Conservation (phyloP, 2,888 invertebrate species). For the Drosophila subsilvestris region DNA sequence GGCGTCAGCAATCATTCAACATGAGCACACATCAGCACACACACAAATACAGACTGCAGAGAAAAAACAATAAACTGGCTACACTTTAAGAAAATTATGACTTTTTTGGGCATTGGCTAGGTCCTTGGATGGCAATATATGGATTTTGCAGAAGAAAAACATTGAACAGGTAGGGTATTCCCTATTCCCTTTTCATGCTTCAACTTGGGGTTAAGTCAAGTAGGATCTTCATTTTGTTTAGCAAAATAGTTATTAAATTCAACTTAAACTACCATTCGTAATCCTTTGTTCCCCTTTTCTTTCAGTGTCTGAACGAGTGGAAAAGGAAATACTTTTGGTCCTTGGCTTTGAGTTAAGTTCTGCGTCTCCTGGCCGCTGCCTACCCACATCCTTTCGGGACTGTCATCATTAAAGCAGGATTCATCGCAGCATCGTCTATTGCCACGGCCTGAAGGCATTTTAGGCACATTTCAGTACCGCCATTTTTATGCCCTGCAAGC, state of each 20-base stretch:
- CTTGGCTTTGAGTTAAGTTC: slow-evolving; percentile 35
- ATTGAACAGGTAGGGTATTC: too few species aligned
- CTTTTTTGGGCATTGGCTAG: too few species aligned
- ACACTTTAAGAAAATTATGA: neutral
- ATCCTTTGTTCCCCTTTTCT: neutral
- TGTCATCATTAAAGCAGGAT: slow-evolving; percentile 40
- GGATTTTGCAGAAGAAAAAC: slow-evolving; percentile 3
- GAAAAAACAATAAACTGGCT: slow-evolving; percentile 55
- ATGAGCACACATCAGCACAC: slow-evolving; percentile 23
- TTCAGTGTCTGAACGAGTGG: slow-evolving; percentile 2
- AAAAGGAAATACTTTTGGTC: slow-evolving; percentile 24
- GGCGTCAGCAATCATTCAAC: slow-evolving; percentile 71
- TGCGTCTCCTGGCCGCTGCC: neutral
- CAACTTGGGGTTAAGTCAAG: too few species aligned
- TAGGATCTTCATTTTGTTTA: neutral
- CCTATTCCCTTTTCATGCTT: too few species aligned
- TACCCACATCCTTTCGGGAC: slow-evolving; percentile 4
- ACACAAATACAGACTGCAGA: slow-evolving; percentile 13
- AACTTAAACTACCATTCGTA: too few species aligned
- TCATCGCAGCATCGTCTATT: slow-evolving; percentile 24
- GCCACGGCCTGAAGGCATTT: slow-evolving; percentile 52
- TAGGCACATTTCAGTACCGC: slow-evolving; percentile 46
- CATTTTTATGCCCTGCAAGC: slow-evolving; percentile 30
- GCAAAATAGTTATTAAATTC: neutral
- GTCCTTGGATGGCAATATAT: neutral